Conservation (phyloP, 2,113 vertebrate species). For the Andinoacara biseriatus region DNA sequence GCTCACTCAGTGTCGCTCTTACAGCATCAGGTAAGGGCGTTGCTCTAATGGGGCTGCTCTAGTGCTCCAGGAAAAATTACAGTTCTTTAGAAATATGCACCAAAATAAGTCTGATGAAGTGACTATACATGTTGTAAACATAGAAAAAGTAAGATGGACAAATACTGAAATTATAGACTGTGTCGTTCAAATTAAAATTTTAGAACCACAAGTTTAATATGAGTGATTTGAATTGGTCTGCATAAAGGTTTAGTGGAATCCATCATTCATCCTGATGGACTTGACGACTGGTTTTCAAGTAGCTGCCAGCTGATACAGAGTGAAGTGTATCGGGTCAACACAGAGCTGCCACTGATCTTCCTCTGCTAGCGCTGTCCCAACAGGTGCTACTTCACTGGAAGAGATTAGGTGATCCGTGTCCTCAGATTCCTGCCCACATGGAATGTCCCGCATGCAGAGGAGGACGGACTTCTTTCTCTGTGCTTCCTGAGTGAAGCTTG, state of each 20-base stretch:
- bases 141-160: neutral
- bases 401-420: conserved; percentile 75
- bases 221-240: neutral
- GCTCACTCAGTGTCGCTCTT: conserved; percentile 10
- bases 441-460: conserved; percentile 67
- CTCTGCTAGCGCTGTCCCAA: conserved; percentile 34
- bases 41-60: neutral
- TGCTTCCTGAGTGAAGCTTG: conserved; percentile 37
- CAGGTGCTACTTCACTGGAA: conserved; percentile 71
- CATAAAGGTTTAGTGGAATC: conserved; percentile 17
- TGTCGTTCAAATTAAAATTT: neutral
- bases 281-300: conserved; percentile 34
- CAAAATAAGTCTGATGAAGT: neutral
- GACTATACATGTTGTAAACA: neutral
- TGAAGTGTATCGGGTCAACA: conserved; percentile 53
- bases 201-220: neutral
- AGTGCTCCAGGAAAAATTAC: conserved; percentile 6
- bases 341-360: conserved; percentile 48
- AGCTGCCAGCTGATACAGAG: conserved; percentile 48
- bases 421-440: conserved; percentile 66
- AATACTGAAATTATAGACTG: neutral
- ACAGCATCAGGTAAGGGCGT: neutral
- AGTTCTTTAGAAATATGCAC: neutral
- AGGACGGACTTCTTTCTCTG: conserved; percentile 42
- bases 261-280: conserved; percentile 26